A percentile compares a stretch with the other conserved stretches of the same genome.
These are phyloP conservation scores for Drosophila nigromelanica DNA, from an alignment of 1,140 invertebrate species.

Conservation along the genomic window DNA sequence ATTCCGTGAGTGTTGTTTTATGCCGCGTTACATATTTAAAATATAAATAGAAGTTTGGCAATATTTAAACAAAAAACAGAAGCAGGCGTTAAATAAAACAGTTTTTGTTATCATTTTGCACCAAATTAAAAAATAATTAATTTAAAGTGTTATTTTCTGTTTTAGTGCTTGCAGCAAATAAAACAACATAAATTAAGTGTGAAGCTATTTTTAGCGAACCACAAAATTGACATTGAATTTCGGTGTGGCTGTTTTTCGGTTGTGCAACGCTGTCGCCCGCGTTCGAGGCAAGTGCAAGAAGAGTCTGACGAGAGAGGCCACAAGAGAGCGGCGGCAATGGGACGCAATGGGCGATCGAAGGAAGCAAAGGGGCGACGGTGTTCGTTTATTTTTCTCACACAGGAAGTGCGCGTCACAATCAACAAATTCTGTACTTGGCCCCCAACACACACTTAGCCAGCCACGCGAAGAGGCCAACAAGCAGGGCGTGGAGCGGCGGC, in stretches of 20 bases:
- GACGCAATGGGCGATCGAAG: slow-evolving; percentile 9
- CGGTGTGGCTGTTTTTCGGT: slow-evolving; percentile 30
- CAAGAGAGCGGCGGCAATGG: slow-evolving; percentile 17
- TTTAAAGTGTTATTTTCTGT: slow-evolving; percentile 7
- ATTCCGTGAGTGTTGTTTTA: slow-evolving; percentile 37
- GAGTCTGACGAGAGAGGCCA: slow-evolving; percentile 42
- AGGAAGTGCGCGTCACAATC: slow-evolving; percentile 40
- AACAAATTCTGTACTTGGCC: slow-evolving; percentile 29
- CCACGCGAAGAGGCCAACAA: neutral
- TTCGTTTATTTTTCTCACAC: slow-evolving; percentile 3
- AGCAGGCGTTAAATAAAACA: slow-evolving; percentile 2
- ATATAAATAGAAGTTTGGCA: slow-evolving; percentile 42
- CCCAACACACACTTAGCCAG: slow-evolving; percentile 9
- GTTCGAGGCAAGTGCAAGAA: slow-evolving; percentile 64
- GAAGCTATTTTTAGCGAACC: slow-evolving; percentile 63
- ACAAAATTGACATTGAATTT: slow-evolving; percentile 80
- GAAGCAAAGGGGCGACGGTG: neutral
- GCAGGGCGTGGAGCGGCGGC: slow-evolving; percentile 1
- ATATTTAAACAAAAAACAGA: slow-evolving; percentile 23
- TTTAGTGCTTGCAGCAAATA: slow-evolving; percentile 42
- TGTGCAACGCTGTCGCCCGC: slow-evolving; percentile 64
- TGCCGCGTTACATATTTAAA: slow-evolving; percentile 17
- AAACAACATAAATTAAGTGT: slow-evolving; percentile 75
- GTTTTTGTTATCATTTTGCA: slow-evolving; percentile 13
- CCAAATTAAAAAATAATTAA: slow-evolving; percentile 16